These are phyloP conservation scores for Chymomyza procnemis DNA, from an alignment of 2,888 invertebrate species.

Conservation along the genomic window DNA sequence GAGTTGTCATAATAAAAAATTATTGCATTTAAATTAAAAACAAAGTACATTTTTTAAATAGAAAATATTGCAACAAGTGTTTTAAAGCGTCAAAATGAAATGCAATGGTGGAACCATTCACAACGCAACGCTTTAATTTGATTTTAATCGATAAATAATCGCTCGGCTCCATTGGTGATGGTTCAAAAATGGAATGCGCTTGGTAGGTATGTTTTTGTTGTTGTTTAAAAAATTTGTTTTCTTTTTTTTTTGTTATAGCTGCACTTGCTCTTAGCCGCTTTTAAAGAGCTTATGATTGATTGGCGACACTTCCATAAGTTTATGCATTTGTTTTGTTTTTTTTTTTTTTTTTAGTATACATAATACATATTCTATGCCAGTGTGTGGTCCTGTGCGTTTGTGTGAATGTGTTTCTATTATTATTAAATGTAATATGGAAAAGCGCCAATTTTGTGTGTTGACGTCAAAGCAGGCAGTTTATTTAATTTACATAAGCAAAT, in stretches of 20 bases:
- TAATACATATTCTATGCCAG: constrained; percentile 9
- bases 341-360: background rate
- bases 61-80: constrained; percentile 60
- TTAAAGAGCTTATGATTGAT: constrained; percentile 7
- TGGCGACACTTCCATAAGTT: constrained; percentile 42
- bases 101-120: constrained; percentile 19
- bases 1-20: constrained; percentile 38
- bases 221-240: constrained; percentile 9
- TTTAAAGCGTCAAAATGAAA: constrained; percentile 43
- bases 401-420: constrained; percentile 37
- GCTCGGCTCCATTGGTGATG: background rate
- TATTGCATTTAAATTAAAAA: constrained; percentile 55
- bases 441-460: constrained; percentile 69
- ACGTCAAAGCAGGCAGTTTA: constrained; percentile 72
- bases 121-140: constrained; percentile 16
- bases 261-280: constrained; percentile 38
- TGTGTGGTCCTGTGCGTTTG: constrained; percentile 12
- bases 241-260: constrained; percentile 42
- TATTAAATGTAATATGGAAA: constrained; percentile 64
- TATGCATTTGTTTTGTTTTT: too few species aligned
- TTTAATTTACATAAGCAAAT: constrained; percentile 66
- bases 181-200: constrained; percentile 43
- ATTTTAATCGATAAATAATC: background rate
- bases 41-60: constrained; percentile 25
- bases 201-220: constrained; percentile 34